phyloP scores from a whole-genome alignment of 2,113 vertebrate genomes.

The Urocolius indicus region DNA sequence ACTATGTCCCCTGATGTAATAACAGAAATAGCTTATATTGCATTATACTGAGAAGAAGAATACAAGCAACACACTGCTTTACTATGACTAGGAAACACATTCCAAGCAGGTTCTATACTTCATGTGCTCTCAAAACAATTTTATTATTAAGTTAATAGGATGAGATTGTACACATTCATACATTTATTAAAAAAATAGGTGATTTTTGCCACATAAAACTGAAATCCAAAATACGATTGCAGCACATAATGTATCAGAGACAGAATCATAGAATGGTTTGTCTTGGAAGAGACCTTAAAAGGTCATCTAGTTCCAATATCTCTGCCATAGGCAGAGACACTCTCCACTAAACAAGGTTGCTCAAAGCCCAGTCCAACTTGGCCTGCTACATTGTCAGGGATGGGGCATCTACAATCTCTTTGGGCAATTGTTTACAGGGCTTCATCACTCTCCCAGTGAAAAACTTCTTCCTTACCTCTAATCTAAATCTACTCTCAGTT shows the following conservation, averaged over 20 bases:
- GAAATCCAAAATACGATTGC: background rate
- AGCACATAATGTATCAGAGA: background rate
- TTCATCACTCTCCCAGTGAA: too few species aligned
- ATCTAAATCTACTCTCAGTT: too few species aligned
- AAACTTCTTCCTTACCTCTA: too few species aligned
- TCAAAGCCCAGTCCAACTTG: too few species aligned
- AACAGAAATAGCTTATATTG: background rate
- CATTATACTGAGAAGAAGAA: background rate
- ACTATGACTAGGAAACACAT: background rate
- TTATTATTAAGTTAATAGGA: background rate
- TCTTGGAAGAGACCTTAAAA: too few species aligned
- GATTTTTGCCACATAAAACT: background rate
- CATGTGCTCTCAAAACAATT: background rate
- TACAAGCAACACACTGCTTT: background rate
- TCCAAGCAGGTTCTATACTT: background rate
- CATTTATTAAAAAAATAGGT: background rate
- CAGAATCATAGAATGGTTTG: background rate
- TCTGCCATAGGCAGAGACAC: too few species aligned
- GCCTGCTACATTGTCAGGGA: too few species aligned
- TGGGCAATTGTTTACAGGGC: too few species aligned
- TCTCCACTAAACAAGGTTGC: too few species aligned
- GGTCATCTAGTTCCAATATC: too few species aligned
- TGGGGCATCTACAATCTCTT: too few species aligned
- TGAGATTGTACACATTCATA: background rate
- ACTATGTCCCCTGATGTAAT: background rate